Conservation (phyloP, 2,888 invertebrate species). For the Drosophila differens region DNA sequence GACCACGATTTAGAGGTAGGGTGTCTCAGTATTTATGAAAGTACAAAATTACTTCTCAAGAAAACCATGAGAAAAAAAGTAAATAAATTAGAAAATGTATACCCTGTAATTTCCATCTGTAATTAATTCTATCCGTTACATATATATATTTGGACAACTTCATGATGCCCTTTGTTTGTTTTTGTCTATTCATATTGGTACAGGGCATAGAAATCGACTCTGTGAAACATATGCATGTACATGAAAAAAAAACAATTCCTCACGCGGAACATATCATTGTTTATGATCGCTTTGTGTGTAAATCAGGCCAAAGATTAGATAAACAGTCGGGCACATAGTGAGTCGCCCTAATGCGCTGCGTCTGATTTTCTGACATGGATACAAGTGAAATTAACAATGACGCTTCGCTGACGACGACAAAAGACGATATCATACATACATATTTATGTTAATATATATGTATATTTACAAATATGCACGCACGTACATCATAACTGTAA, state of each 20-base stretch:
- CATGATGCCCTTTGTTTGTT: background rate
- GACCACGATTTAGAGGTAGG: conserved; percentile 30
- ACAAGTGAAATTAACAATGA: conserved; percentile 62
- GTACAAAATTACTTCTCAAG: background rate
- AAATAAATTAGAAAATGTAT: background rate
- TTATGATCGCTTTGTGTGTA: background rate
- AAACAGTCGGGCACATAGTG: conserved; percentile 32
- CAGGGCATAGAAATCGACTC: background rate
- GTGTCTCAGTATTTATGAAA: conserved; percentile 27
- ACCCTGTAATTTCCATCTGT: background rate
- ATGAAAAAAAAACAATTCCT: conserved; percentile 1
- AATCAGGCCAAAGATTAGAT: conserved; percentile 49
- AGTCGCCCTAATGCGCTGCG: conserved; percentile 45
- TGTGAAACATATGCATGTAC: conserved; percentile 10
- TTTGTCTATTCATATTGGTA: background rate
- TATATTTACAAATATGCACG: background rate
- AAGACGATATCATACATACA: conserved; percentile 29
- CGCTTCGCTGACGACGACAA: conserved; percentile 32
- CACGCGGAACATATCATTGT: background rate
- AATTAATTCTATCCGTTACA: background rate
- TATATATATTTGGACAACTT: background rate
- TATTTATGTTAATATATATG: conserved; percentile 6
- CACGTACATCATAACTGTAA: conserved; percentile 50
- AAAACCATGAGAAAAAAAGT: background rate
- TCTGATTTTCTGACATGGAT: conserved; percentile 51